phyloP scores from a whole-genome alignment of 2,888 invertebrate genomes.

The Cremastobaeus sp. region DNA sequence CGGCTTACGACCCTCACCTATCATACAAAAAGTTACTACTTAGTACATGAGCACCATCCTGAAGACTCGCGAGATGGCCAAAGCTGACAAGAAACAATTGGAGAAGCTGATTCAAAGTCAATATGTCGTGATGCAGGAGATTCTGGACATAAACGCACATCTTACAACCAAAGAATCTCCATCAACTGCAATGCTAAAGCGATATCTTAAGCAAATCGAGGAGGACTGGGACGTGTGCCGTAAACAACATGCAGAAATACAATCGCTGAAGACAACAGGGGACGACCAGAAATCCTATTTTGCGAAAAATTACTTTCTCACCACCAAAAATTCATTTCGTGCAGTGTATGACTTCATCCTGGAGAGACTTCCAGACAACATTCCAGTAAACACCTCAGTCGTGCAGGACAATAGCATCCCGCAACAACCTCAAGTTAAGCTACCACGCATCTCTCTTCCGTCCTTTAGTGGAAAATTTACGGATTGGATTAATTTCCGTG shows the following conservation, averaged over 20 bases:
- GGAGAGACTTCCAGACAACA: background rate
- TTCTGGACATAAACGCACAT: background rate
- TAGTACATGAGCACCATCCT: background rate
- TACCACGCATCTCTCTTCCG: background rate
- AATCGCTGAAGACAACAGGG: background rate
- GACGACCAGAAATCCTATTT: slow-evolving; percentile 1
- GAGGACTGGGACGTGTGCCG: slow-evolving; percentile 5
- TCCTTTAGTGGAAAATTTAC: no score
- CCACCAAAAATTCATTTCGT: background rate
- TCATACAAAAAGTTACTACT: no score
- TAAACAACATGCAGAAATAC: background rate
- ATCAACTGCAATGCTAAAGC: background rate
- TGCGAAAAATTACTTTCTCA: background rate
- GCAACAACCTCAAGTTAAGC: slow-evolving; percentile 2
- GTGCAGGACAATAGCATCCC: background rate
- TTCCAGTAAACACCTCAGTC: background rate
- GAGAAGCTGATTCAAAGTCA: no score
- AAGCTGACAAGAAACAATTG: no score
- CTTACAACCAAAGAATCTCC: background rate
- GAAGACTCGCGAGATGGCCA: no score
- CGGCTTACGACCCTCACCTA: background rate
- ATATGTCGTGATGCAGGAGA: slow-evolving; percentile 2
- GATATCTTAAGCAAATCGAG: background rate
- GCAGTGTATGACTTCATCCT: background rate
- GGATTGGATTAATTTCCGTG: no score